phyloP scores from a whole-genome alignment of 2,797 vertebrate genomes.

The Falco biarmicus region DNA sequence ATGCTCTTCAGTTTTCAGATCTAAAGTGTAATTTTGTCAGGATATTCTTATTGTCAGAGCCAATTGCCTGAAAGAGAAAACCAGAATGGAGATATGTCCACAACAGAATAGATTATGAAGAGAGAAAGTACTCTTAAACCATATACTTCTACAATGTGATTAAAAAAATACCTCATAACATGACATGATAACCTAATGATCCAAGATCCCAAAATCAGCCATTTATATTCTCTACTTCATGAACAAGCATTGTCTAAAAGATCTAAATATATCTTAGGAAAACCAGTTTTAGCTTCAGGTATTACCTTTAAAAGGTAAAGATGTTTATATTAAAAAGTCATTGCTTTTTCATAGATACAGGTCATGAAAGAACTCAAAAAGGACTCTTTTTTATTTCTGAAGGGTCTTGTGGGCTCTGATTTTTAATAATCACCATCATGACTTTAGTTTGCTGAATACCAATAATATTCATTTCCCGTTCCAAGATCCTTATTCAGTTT shows the following conservation, averaged over 20 bases:
- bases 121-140: not conserved
- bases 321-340: slow-evolving; percentile 44
- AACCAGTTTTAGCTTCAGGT: slow-evolving; percentile 23
- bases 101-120: not conserved
- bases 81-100: not conserved
- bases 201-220: not conserved
- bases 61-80: slow-evolving; percentile 27
- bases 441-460: not conserved
- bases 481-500: not conserved
- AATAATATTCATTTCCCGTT: not conserved
- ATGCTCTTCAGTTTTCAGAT: slow-evolving; percentile 12
- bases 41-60: slow-evolving; percentile 8
- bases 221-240: not conserved
- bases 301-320: slow-evolving; percentile 15
- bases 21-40: not conserved
- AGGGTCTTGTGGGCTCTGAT: not conserved
- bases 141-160: not conserved
- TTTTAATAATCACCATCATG: not conserved
- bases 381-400: not conserved
- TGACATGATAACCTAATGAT: not conserved
- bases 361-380: not conserved
- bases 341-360: slow-evolving; percentile 18
- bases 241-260: not conserved
- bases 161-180: not conserved
- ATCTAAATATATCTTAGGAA: slow-evolving; percentile 16